Conservation (phyloP, 2,113 vertebrate species). For the Climacteris rufus region DNA sequence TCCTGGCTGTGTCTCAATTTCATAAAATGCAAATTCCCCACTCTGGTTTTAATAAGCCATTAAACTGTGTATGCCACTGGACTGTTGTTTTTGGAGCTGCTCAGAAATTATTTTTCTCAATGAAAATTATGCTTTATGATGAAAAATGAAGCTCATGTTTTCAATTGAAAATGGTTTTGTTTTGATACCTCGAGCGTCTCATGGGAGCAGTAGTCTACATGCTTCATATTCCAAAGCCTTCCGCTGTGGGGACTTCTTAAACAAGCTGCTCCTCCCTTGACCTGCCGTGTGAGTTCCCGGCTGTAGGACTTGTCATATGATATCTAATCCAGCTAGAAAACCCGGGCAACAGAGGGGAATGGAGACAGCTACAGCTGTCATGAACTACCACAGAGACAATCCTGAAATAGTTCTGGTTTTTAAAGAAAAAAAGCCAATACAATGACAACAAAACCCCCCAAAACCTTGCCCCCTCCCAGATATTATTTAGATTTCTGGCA, state of each 20-base stretch:
- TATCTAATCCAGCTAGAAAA: neutral
- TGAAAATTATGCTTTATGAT: constrained; percentile 30
- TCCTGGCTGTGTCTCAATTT: constrained; percentile 23
- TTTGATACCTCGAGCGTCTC: constrained; percentile 2
- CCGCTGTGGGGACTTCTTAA: constrained; percentile 14
- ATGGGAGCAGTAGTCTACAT: constrained; percentile 40
- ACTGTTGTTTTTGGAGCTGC: constrained; percentile 45
- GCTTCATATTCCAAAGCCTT: constrained; percentile 7
- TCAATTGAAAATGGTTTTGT: constrained; percentile 34
- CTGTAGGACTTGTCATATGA: neutral
- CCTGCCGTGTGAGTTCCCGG: neutral
- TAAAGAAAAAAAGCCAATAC: neutral
- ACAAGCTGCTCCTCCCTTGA: constrained; percentile 50
- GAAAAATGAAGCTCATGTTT: constrained; percentile 32
- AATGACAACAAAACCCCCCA: neutral
- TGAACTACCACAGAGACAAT: neutral
- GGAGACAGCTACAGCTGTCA: neutral
- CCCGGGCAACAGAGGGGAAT: neutral
- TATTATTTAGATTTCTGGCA: neutral
- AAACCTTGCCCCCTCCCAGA: neutral
- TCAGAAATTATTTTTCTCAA: constrained; percentile 49
- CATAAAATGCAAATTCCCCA: constrained; percentile 14
- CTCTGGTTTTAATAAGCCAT: constrained; percentile 39
- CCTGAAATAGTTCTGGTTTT: neutral
- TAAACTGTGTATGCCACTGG: constrained; percentile 41